phyloP scores from a whole-genome alignment of 2,113 vertebrate genomes.

The Vulpes lagopus region DNA sequence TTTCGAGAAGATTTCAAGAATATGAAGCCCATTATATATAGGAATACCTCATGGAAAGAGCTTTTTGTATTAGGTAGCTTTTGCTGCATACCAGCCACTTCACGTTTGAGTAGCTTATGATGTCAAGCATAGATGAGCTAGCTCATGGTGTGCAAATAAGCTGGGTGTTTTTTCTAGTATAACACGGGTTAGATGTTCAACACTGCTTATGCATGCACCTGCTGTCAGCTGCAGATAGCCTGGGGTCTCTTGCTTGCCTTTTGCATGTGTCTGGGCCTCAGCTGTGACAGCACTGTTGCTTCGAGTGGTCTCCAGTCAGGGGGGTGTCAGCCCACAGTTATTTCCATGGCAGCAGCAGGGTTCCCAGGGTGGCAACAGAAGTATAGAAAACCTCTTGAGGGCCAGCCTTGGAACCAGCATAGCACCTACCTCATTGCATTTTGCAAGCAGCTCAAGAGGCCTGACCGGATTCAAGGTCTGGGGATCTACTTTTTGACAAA shows the following conservation, averaged over 20 bases:
- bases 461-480: background rate
- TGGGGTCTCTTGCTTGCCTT: background rate
- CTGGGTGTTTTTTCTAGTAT: background rate
- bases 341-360: background rate
- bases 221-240: background rate
- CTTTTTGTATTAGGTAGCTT: background rate
- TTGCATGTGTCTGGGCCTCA: too few species aligned
- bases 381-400: background rate
- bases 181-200: rapidly evolving
- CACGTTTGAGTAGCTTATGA: background rate
- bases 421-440: background rate
- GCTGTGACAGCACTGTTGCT: rapidly evolving
- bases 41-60: background rate
- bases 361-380: background rate
- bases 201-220: background rate
- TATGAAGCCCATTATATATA: background rate
- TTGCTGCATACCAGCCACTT: background rate
- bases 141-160: background rate
- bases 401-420: rapidly evolving
- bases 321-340: background rate
- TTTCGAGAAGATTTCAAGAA: background rate
- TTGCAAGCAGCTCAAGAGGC: too few species aligned
- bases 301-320: background rate
- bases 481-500: background rate
- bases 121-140: background rate